Base-by-base conservation (phyloP, 1,140 invertebrate species). In the Hycleus cichorii region DNA sequence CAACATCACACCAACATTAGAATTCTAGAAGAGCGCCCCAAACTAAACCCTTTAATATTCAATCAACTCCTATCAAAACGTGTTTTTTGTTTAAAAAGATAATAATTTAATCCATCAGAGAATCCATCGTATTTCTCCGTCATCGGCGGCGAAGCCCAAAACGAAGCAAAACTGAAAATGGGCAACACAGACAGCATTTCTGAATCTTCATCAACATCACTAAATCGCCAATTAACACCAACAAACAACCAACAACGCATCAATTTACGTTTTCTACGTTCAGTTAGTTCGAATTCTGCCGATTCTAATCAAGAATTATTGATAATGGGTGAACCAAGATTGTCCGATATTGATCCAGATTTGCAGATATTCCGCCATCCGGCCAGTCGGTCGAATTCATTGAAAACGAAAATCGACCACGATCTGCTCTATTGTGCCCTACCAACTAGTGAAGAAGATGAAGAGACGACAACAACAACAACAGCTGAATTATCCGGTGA, bases 101-200 rank as follows among this genome's bases (percentile, higher is more conserved):
- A 40, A 24, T 49, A 43, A 46, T 63, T 66, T 68, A 59, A 18
- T 18, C 18, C 18, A 18, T 18, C 79, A 83, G 81, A 82, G 73
- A 83, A 82, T 66, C 81, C 81, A 4, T 82, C 80, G 51, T 83
- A 83, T 60, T 83, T 83, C 67, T 76, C 80, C 57, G 61, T 83
- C 76, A 42, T 42, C 26, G 68, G 71, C 51, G 68, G 52, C 54
- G 26, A 42, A 42, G 3, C 4, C 5, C 40, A 42, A 10, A 3
- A n/a, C 5, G 40, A 42, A 42, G 6, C 9, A 9, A n/a, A 42
- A 11, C 46, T 46, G 46, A 59, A 24, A 57, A 59, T 50, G 47
- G 58, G 50, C 39, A 59, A 52, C 47, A 49, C 49, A 7, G 61
- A 59, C 9, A 62, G 51, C 12, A 57, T 52, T 9, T 57, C 57